Base-by-base conservation (phyloP, 2,797 vertebrate genomes). In the Myotis daubentonii region DNA sequence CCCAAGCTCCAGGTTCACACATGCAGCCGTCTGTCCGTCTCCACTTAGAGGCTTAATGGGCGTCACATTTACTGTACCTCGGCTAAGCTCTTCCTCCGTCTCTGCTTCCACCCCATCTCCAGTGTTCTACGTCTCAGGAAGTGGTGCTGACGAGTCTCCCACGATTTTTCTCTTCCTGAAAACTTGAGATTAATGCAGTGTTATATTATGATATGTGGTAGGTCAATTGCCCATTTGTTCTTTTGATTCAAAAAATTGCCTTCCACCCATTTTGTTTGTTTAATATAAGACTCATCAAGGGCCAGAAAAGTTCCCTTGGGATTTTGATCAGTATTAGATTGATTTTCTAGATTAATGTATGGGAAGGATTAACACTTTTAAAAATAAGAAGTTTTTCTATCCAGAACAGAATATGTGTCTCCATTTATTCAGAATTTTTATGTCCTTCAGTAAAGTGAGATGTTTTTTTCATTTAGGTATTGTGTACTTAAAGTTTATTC, bases 351-450 rank as follows among this genome's bases (percentile, higher is more conserved):
- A 38, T 79, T 72, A 80, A 49, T 25, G 5, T 72, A 20, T 65
- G 22, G 11, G 2, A 86, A 78, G 25, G 36, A n/a, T 82, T 79
- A 11, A 16, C 33, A 17, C 12, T 49, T 83, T 91, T 57, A 28
- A 62, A 93, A 74, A 55, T 20, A 78, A 49, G 23, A 86, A 17
- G 20, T 33, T 47, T 16, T 47, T 44, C 23, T 86, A 22, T 51
- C 33, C 51, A 76, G 8, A 88, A 41, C 41, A 70, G 22, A 16
- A 15, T 51, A 28, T 25, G 30, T 79, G 10, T 53, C 23, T 87
- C 25, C 84, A 74, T 96, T 84, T 66, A 60, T 60, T 82, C 57
- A 79, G 36, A 51, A 91, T 85, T 36, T 70, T 75, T 81, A 38
- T 13, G 12, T 87, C 38, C 28, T 80, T 6, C 30, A 60, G 41